phyloP scores from a whole-genome alignment of 2,113 vertebrate species.

The Danio rerio region DNA sequence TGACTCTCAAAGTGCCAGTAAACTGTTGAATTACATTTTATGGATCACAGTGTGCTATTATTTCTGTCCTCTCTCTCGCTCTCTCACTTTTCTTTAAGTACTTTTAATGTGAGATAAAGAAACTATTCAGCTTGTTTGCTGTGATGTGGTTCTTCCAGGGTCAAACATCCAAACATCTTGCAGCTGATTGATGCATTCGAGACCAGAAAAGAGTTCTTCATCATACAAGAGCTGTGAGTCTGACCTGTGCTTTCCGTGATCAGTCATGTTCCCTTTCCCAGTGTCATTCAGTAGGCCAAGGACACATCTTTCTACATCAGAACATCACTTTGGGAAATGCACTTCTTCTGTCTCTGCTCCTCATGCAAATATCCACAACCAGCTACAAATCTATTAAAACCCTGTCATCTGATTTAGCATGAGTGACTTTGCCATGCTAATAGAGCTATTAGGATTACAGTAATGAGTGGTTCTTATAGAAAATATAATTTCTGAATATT shows the following conservation, averaged over 20 bases:
- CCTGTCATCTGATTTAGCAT: no score
- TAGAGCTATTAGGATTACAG: background rate
- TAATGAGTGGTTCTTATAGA: background rate
- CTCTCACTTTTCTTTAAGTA: slow-evolving; percentile 35
- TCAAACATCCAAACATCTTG: slow-evolving; percentile 85
- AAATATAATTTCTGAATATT: background rate
- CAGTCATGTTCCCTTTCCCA: slow-evolving; percentile 25
- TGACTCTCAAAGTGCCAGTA: no score
- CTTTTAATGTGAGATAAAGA: slow-evolving; percentile 37
- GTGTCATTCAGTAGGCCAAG: slow-evolving; percentile 27
- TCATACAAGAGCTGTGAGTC: slow-evolving; percentile 87
- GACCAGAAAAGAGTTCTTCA: slow-evolving; percentile 85
- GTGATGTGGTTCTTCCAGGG: slow-evolving; percentile 69
- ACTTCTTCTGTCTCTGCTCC: background rate
- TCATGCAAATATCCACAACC: slow-evolving; percentile 25
- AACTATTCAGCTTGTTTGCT: slow-evolving; percentile 26
- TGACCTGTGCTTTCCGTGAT: slow-evolving; percentile 35
- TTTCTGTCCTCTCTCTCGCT: slow-evolving; percentile 13
- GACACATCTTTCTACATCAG: background rate
- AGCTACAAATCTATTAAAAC: background rate
- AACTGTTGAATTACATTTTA: no score
- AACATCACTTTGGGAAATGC: slow-evolving; percentile 13
- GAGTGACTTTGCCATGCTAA: background rate
- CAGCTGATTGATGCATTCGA: slow-evolving; percentile 86
- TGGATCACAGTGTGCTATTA: background rate